Conservation (phyloP, 2,888 invertebrate genomes). For the Boloria selene region DNA sequence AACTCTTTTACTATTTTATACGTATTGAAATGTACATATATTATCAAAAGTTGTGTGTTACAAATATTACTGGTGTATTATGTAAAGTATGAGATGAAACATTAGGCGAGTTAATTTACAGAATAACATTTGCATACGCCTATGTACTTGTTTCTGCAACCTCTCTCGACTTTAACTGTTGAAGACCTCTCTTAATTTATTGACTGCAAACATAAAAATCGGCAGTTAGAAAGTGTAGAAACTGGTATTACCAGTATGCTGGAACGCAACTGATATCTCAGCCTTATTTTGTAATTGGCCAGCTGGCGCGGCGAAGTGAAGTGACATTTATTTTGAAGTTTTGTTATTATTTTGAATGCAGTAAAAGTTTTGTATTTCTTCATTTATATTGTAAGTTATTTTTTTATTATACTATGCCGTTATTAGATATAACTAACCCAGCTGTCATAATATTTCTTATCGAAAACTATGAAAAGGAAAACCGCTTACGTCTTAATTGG, state of each 20-base stretch:
- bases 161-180: neutral
- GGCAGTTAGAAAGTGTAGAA: slow-evolving; percentile 33
- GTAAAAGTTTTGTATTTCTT: neutral
- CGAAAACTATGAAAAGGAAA: slow-evolving; percentile 59
- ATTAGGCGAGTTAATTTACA: no score
- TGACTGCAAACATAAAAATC: slow-evolving; percentile 15
- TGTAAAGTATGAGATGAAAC: no score
- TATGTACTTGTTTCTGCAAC: slow-evolving; percentile 11
- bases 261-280: slow-evolving; percentile 36
- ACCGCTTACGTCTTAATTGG: slow-evolving; percentile 55
- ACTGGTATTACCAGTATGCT: slow-evolving; percentile 36
- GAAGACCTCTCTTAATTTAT: slow-evolving; percentile 11
- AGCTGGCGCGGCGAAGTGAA: slow-evolving; percentile 35
- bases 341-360: slow-evolving; percentile 29
- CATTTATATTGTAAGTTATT: slow-evolving; percentile 27
- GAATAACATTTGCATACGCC: no score
- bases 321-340: slow-evolving; percentile 39
- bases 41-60: no score
- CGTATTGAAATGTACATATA: no score
- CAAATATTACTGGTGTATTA: no score
- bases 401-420: slow-evolving; percentile 47
- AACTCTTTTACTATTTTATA: no score
- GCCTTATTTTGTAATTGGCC: slow-evolving; percentile 42
- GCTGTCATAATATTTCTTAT: slow-evolving; percentile 55
- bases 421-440: slow-evolving; percentile 56